phyloP scores from a whole-genome alignment of 2,888 invertebrate genomes.

The Tenodera sinensis region DNA sequence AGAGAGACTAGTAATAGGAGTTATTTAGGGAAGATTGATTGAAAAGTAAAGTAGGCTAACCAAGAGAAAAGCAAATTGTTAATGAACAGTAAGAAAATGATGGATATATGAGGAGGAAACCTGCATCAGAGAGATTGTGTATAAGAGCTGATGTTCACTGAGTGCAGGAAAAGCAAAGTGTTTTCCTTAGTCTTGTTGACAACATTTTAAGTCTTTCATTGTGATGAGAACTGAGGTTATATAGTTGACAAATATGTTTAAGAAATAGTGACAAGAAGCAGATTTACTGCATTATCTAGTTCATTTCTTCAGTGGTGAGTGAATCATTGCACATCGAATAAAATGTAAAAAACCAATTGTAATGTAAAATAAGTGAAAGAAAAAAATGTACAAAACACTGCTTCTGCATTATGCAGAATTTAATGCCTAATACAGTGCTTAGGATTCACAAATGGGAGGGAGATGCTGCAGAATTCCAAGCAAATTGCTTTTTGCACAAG shows the following conservation, averaged over 20 bases:
- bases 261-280: background rate
- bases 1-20: background rate
- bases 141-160: background rate
- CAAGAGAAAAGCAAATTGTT: background rate
- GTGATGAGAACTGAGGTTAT: background rate
- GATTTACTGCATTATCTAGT: background rate
- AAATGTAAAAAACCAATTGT: background rate
- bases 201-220: background rate
- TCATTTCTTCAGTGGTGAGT: background rate
- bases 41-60: background rate
- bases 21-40: background rate
- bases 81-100: background rate
- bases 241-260: background rate
- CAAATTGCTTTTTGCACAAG: background rate
- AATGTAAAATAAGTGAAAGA: background rate
- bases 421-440: background rate
- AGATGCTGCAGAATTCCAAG: background rate
- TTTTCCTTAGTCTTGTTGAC: background rate
- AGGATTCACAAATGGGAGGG: background rate
- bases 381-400: background rate
- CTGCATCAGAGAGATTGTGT: background rate
- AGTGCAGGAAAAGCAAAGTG: background rate
- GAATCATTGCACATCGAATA: background rate
- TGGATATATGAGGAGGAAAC: background rate
- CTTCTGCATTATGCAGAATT: background rate